Evolutionary conservation across 2,888 invertebrate species (phyloP), one percentile per base, ranked within the genome.

Genomic region (Alloplasta piceator): DNA sequence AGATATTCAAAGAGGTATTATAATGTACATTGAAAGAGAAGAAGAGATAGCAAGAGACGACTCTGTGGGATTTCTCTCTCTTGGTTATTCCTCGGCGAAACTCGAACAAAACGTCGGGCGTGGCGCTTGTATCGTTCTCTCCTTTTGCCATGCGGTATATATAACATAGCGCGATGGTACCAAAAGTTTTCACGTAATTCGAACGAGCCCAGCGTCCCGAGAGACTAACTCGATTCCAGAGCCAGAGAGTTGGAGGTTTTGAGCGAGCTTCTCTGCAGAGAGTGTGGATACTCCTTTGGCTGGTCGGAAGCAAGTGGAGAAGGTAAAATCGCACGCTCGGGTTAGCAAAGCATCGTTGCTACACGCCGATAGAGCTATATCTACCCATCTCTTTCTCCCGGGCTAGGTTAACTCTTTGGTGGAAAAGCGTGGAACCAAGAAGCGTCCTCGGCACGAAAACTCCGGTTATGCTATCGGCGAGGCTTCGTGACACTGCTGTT

Each of bases 171-270:
- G 58, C 41, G 52, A 6, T 50, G 75, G 12, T 67, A 60, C 61
- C 80, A 75, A 82, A 82, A 84, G 83, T 84, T 84, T 82, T 50
- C 71, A 73, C 79, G 77, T 83, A 83, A 84, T 84, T 84, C 74
- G 78, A 84, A 82, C 68, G 84, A 78, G 68, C 75, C 80, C 71
- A 83, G 55, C 61, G 58, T 46, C 61, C 75, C 71, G 71, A 78
- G 75, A 79, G 78, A 76, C 84, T 82, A 83, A 84, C 79, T 84
- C 74, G 52, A 84, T 83, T 83, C 77, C 80, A 12, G 66, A 71
- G 70, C 82, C 80, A 12, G 66, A 77, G 71, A 84, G 82, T 82
- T 79, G 50, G 74, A 38, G 67, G 71, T 74, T 73, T 70, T 72
- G 64, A 39, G 61, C 26, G 26, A 26, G 26, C 26, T 26, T 26